Evolutionary conservation across 2,797 vertebrate genomes (phyloP), one percentile per base, ranked within the genome.

Genomic region (Arctocebus calabarensis): DNA sequence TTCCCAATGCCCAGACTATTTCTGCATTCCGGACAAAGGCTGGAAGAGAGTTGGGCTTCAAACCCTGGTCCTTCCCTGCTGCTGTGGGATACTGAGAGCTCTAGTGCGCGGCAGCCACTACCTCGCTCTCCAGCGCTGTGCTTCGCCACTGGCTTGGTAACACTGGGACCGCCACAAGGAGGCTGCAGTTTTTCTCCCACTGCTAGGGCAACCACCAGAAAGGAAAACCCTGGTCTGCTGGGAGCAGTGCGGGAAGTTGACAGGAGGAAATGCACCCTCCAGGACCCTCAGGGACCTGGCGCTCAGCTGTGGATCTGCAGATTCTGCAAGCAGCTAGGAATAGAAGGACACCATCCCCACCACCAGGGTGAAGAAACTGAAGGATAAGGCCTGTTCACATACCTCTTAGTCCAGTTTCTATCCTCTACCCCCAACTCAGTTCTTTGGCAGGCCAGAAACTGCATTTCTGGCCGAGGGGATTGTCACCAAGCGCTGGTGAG

Each of bases 21-120:
- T 83, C 32, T 59, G 70, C 43, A 0, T 45, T 75, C 32, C 16
- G 3, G 14, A 7, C 23, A 17, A 37, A 64, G 79, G 25, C 40
- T 0, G 0, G 6, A 83, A 71, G 82, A 29, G 0, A 5, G 43
- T 16, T 3, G 61, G 19, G 4, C 20, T 78, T 16, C 32, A 0
- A 27, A 37, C 2, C 32, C 40, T 0, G 0, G 2, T 52, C 11
- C 3, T 57, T 25, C 43, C 37, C 0, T 45, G 25, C 3, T 10
- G 8, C 1, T 4, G 27, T 17, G 1, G 22, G 37, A 17, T 1
- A 0, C 43, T 0, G 6, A 34, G 71, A 43, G 11, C 1, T 59
- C 7, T 8, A 0, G 8, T 19, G 29, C 4, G 9, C 17, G 0
- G 2, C 13, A 45, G 62, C 9, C 0, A 0, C 48, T 32, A 95